Base-by-base conservation (phyloP, 2,888 invertebrate species). In the Xestoiulus laeticollis region DNA sequence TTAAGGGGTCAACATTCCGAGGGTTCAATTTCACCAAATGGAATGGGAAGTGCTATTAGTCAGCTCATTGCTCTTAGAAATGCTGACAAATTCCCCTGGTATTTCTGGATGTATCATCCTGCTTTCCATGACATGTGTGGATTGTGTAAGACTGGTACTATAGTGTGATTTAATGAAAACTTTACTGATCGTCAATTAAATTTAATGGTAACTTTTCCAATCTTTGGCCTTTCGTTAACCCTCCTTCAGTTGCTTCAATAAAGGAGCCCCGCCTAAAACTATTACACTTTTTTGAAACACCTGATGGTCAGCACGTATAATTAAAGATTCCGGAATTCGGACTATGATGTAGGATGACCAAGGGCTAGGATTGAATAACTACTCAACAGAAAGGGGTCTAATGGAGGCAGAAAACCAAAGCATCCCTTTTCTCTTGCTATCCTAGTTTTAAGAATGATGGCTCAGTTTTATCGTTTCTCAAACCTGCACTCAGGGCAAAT, bases 291-390 rank as follows among this genome's bases (percentile, higher is more conserved):
- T 78, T 5, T 30, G 30, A 78, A 78, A 78, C 78, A 78, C 78
- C 78, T 78, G 78, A 78, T 78, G 78, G 78, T 30, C 78, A 78
- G 78, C 30, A 78, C 12, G 78, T 78, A 78, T 78, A 78, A 78
- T 78, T 78, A 78, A 32, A 12, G 78, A 16, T 30, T 78, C 78
- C 78, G 78, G 78, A 78, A 78, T 78, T 32, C 14, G 30, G 78
- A 78, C 26, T 78, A 48, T 16, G 30, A 14, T 26, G 30, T 32
- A 78, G 30, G 30, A 78, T 78, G 78, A 78, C 78, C 30, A 78
- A 78, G 26, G 78, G 78, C 78, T 78, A 78, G 12, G 78, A 78
- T 78, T 26, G 78, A 78, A 78, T 78, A 78, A 30, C 68, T 68
- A 68, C 22, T 68, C n/a, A 6, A 22, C 59, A 22, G 26, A 68